phyloP scores from a whole-genome alignment of 2,888 invertebrate genomes.

The Polydesmus complanatus region DNA sequence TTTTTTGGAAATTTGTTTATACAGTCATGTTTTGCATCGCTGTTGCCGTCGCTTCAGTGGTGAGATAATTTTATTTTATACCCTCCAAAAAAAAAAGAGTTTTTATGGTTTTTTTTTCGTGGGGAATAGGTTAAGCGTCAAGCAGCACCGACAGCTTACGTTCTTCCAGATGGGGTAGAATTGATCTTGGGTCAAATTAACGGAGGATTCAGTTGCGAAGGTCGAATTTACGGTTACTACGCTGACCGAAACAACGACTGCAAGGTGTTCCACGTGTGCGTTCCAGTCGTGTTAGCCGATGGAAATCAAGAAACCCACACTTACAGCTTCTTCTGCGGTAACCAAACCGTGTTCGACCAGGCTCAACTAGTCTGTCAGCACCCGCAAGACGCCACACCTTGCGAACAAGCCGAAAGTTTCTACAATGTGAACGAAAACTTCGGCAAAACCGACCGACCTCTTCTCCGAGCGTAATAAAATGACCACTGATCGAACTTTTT shows the following conservation, averaged over 20 bases:
- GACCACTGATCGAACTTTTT: too few relatives aligned
- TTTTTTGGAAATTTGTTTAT: background rate
- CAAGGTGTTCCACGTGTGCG: conserved; percentile 14
- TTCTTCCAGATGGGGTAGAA: conserved; percentile 9
- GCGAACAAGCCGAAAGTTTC: conserved; percentile 20
- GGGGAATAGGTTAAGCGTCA: background rate
- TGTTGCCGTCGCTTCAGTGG: conserved; percentile 1
- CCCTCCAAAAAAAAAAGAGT: background rate
- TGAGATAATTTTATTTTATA: background rate
- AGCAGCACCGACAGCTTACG: background rate
- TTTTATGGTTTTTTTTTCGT: background rate
- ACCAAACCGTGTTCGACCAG: conserved; percentile 24
- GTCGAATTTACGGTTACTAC: conserved; percentile 13
- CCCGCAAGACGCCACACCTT: conserved; percentile 21
- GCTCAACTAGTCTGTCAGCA: conserved; percentile 21
- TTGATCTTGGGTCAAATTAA: conserved; percentile 1
- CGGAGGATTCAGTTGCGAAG: conserved; percentile 22
- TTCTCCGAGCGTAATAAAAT: background rate
- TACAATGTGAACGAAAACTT: conserved; percentile 23
- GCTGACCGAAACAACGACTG: conserved; percentile 13
- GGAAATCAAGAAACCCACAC: background rate
- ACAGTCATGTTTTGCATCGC: background rate
- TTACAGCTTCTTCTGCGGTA: conserved; percentile 23
- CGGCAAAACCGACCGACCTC: conserved; percentile 16
- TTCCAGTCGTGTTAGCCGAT: conserved; percentile 8